Evolutionary conservation across 2,113 vertebrate species (phyloP), one percentile per base, ranked within the genome.

Genomic region (Bostrychus sinensis): DNA sequence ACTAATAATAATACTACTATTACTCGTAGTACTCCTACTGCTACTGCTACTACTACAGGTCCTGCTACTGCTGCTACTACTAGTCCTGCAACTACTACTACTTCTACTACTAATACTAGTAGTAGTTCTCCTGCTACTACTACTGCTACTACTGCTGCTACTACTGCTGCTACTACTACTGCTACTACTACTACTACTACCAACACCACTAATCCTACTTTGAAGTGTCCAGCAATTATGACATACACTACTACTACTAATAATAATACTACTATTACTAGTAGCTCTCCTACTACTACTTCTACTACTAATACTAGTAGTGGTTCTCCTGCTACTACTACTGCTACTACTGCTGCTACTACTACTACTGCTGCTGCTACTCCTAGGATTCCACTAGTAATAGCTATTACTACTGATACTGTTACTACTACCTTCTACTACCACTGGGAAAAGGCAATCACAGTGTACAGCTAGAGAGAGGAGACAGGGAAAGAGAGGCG

Each of bases 401-500:
- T n/a, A n/a, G n/a, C 43, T 46, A 23, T 23, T 46, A 46, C 32
- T 10, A 34, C 12, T 46, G 43, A 11, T 22, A n/a, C n/a, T n/a
- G n/a, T n/a, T n/a, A n/a, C n/a, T n/a, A n/a, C n/a, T n/a, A n/a
- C n/a, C n/a, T n/a, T n/a, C n/a, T n/a, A n/a, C n/a, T n/a, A n/a
- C n/a, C n/a, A n/a, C 43, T 4, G 20, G 20, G 43, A 22, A 7
- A 38, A 55, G 56, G 66, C 68, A 55, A 39, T 23, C 43, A 66
- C 59, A 43, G 60, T 1, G 23, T 26, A 72, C 48, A 26, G 17
- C 6, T 56, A 32, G 50, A 43, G 19, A 61, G 45, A n/a, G 17
- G 30, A n/a, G 53, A 22, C n/a, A 9, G 34, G n/a, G n/a, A 56
- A 25, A 26, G 28, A 20, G 41, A 62, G 66, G 41, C 51, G 85